Base-by-base conservation (phyloP, 2,797 vertebrate genomes). In the Chelonia mydas region DNA sequence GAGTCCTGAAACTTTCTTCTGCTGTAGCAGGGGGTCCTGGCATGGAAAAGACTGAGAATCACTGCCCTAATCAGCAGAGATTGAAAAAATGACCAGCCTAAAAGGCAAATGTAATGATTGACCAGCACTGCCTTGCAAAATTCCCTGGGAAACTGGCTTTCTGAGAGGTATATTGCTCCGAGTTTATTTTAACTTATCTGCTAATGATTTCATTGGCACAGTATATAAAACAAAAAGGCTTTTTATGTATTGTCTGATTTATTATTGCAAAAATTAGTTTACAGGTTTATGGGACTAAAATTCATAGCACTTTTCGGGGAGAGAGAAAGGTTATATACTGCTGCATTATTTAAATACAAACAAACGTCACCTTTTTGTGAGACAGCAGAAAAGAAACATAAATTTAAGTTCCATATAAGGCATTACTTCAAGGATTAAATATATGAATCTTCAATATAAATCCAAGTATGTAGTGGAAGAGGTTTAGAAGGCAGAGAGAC, bases 161-260 rank as follows among this genome's bases (percentile, higher is more conserved):
- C 83, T 5, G 1, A 95, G 81, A 81, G 53, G 28, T 59, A 15
- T 1, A 77, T 47, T 78, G 90, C 86, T 77, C 82, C 81, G 59
- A 61, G 59, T 77, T 91, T 49, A 88, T 86, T 79, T 88, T 90
- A 78, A 83, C 87, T 97, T 94, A 97, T 96, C 94, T 94, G 49
- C 78, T 92, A 95, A 96, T 90, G 88, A 90, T 92, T 91, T 57
- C 87, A 77, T 88, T 90, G 88, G 83, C 49, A 85, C 33, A 33
- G 84, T 28, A 21, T 31, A 88, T 41, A 89, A 95, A 96, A 57
- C 74, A 93, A 89, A 92, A 88, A 90, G 74, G 78, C 59, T 87
- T 90, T 95, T 88, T 61, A 94, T 85, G 89, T 74, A 45, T 68
- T 95, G 72, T 92, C 84, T 86, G 86, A 74, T 95, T 84, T 95